Evolutionary conservation across 2,888 invertebrate species (phyloP).

Genomic region (Oxytorus armatus): DNA sequence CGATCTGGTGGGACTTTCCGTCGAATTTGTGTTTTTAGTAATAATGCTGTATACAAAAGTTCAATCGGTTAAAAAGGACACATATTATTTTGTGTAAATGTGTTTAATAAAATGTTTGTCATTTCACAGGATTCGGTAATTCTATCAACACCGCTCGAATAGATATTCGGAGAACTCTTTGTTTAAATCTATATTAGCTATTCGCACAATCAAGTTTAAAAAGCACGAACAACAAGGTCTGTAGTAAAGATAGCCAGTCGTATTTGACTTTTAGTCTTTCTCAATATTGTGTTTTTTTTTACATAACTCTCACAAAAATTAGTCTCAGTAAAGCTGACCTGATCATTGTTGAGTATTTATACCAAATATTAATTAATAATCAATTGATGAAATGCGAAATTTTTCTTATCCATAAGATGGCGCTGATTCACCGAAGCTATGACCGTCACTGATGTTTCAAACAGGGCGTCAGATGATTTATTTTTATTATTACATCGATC

Average conservation of each 20-base stretch:
- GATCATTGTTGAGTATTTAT: background rate
- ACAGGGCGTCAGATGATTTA: conserved; percentile 26
- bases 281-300: no score
- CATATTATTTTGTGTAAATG: no score
- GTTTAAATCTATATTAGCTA: no score
- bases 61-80: no score
- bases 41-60: background rate
- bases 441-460: conserved; percentile 36
- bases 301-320: no score
- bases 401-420: conserved; percentile 9
- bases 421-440: conserved; percentile 10
- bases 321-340: no score
- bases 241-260: background rate
- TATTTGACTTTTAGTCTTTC: background rate
- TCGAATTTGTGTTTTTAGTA: background rate
- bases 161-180: background rate
- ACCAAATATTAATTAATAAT: background rate
- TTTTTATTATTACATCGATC: conserved; percentile 11
- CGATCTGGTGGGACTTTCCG: conserved; percentile 25
- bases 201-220: background rate
- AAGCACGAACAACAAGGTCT: no score
- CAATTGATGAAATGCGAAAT: no score
- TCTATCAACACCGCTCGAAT: background rate
- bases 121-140: background rate
- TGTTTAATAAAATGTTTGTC: background rate